Evolutionary conservation across 2,797 vertebrate species (phyloP).

Genomic region (Semotilus atromaculatus): DNA sequence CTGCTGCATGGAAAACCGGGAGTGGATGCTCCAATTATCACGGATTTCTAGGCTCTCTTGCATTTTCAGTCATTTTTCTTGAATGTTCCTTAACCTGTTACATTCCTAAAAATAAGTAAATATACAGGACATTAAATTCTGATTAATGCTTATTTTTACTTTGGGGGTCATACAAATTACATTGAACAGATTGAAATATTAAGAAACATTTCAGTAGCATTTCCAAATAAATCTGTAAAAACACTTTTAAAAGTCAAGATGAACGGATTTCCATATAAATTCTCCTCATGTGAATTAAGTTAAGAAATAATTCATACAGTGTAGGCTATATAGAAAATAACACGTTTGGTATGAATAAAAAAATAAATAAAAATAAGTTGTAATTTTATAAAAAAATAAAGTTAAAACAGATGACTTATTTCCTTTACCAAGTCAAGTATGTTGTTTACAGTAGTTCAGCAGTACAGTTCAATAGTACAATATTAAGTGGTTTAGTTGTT

Average conservation of each 20-base stretch:
- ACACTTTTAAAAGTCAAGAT: background rate
- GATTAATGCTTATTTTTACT: background rate
- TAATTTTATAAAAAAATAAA: background rate
- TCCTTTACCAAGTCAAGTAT: background rate
- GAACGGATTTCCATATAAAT: background rate
- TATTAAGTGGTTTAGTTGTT: background rate
- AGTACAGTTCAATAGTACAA: background rate
- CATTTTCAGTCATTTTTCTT: background rate
- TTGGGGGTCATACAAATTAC: too few species aligned
- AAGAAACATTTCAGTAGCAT: background rate
- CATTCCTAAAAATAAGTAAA: background rate
- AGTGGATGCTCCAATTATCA: constrained; percentile 24
- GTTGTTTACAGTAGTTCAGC: background rate
- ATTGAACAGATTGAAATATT: background rate
- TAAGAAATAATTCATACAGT: background rate
- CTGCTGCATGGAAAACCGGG: constrained; percentile 64
- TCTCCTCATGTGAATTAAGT: background rate
- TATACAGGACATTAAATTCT: background rate
- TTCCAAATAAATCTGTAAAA: background rate
- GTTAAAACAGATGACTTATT: background rate
- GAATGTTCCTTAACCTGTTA: too few species aligned
- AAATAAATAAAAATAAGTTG: background rate
- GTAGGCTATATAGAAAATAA: background rate
- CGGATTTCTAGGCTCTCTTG: background rate
- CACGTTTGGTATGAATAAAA: background rate